Conservation (phyloP, 2,888 invertebrate species). For the Pristionchus maxplancki region DNA sequence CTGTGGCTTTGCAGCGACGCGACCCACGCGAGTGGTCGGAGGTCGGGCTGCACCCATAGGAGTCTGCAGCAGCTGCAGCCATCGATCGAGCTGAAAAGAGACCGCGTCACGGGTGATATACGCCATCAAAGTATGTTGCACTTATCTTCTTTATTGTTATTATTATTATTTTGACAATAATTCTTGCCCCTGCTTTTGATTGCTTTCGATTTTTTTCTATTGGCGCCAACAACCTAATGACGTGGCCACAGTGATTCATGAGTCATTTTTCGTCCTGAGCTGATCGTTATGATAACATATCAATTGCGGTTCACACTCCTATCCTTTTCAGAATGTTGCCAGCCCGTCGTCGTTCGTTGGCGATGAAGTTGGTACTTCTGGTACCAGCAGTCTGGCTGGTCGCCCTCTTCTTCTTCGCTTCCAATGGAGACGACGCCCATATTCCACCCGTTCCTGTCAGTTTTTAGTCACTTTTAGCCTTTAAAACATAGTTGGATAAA, state of each 20-base stretch:
- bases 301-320: neutral
- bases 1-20: neutral
- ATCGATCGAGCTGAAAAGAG: neutral
- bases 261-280: neutral
- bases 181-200: neutral
- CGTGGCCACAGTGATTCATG: neutral
- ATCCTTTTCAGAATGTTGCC: slow-evolving; percentile 21
- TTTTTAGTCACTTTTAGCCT: neutral
- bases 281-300: neutral
- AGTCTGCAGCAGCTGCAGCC: slow-evolving; percentile 1
- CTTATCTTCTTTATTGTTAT: neutral
- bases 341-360: slow-evolving; percentile 32
- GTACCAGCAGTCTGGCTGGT: slow-evolving; percentile 76
- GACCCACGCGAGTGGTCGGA: neutral
- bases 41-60: neutral
- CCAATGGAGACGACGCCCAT: slow-evolving; percentile 55
- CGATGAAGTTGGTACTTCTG: slow-evolving; percentile 64
- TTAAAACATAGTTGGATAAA: too few species aligned
- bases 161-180: too few species aligned
- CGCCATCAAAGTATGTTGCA: neutral
- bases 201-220: neutral
- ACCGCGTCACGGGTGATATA: neutral
- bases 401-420: slow-evolving; percentile 71
- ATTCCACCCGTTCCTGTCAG: neutral
- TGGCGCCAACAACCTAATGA: neutral